phyloP scores from a whole-genome alignment of 2,113 vertebrate species.

The Arizona elegans region DNA sequence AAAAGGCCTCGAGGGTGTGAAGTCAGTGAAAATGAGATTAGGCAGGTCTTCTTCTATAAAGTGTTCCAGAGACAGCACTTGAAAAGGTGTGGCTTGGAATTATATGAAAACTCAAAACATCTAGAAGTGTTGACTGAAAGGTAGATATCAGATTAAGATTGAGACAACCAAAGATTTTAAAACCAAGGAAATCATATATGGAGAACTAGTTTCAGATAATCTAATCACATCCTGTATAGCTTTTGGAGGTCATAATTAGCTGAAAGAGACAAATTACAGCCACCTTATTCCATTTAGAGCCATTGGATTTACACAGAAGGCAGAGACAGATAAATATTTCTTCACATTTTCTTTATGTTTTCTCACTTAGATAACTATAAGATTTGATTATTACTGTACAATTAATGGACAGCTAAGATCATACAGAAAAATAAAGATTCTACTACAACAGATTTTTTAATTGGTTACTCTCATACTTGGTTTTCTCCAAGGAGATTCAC shows the following conservation, averaged over 20 bases:
- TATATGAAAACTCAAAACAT: not conserved
- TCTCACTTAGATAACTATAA: not conserved
- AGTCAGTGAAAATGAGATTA: not conserved
- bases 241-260: not conserved
- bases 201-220: not conserved
- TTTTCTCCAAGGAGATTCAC: not conserved
- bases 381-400: not conserved
- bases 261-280: not conserved
- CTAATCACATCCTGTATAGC: not conserved
- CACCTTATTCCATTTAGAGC: not conserved
- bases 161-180: not conserved
- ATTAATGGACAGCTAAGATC: not conserved
- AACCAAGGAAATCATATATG: not conserved
- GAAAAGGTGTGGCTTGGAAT: not conserved
- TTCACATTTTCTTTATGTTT: not conserved
- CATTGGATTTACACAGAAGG: not conserved
- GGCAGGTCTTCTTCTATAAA: not conserved
- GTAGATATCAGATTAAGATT: not conserved
- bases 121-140: not conserved
- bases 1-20: not conserved
- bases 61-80: not conserved
- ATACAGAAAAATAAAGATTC: not conserved
- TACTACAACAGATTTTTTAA: not conserved
- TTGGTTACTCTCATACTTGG: not conserved
- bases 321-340: not conserved